Conservation (phyloP, 1,140 invertebrate species). For the Adelges cooleyi region DNA sequence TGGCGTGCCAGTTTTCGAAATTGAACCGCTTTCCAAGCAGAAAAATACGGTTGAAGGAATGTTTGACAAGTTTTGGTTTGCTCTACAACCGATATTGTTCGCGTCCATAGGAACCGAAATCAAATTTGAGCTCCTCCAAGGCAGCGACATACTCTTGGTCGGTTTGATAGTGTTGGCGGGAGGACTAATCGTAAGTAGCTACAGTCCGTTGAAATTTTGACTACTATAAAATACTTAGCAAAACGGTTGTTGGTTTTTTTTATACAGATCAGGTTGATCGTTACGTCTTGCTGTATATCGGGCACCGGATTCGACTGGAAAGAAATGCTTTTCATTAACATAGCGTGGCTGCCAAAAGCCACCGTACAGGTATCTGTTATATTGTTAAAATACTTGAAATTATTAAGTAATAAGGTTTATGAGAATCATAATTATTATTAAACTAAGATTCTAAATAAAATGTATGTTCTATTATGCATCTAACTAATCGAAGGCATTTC, state of each 20-base stretch:
- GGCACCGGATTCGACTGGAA: slow-evolving; percentile 48
- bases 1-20: neutral
- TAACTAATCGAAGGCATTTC: slow-evolving; percentile 13
- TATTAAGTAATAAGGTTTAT: no score
- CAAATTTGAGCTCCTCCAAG: slow-evolving; percentile 28
- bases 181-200: slow-evolving; percentile 26
- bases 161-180: neutral
- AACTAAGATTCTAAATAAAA: neutral
- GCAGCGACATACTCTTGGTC: neutral
- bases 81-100: slow-evolving; percentile 58
- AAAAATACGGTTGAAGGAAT: slow-evolving; percentile 43
- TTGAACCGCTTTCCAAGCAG: neutral
- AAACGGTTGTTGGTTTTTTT: neutral
- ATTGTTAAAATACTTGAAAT: no score
- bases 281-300: slow-evolving; percentile 43
- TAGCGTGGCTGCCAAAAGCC: slow-evolving; percentile 65
- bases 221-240: neutral
- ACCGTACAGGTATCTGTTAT: slow-evolving; percentile 52
- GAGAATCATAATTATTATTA: no score
- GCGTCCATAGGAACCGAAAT: slow-evolving; percentile 57
- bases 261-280: neutral
- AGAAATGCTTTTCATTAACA: slow-evolving; percentile 54
- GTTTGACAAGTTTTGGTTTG: slow-evolving; percentile 42
- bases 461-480: no score
- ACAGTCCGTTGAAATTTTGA: neutral